Evolutionary conservation across 1,140 invertebrate genomes (phyloP).

Genomic region (Atopsyche davidsoni): DNA sequence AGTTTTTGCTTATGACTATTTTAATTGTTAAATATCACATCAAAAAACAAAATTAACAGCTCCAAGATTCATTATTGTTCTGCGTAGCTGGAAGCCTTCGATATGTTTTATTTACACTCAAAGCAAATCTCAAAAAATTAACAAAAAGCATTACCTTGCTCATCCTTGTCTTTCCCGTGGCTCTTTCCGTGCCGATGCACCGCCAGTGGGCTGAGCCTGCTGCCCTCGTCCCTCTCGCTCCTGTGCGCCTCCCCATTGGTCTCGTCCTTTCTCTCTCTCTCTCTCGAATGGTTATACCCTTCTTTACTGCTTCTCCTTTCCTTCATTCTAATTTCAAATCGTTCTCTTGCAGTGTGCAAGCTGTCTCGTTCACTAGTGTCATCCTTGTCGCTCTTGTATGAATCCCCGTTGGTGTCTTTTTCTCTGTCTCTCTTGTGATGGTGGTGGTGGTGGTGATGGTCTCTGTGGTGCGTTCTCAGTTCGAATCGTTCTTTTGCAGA

Average conservation of each 20-base stretch:
- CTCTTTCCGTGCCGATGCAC: conserved; percentile 12
- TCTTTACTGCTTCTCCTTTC: conserved; percentile 14
- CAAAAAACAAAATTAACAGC: too few species aligned
- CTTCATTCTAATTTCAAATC: conserved; percentile 13
- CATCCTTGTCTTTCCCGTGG: conserved; percentile 26
- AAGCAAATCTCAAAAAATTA: background rate
- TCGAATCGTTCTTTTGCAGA: conserved; percentile 14
- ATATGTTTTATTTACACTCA: background rate
- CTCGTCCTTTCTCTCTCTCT: background rate
- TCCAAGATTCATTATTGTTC: too few species aligned
- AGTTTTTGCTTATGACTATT: too few species aligned
- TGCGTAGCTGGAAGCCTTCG: background rate
- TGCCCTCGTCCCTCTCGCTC: conserved; percentile 16
- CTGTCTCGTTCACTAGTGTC: conserved; percentile 19
- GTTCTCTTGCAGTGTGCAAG: conserved; percentile 9
- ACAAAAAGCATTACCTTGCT: conserved; percentile 25
- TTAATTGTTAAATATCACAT: too few species aligned
- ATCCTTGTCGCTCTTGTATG: conserved; percentile 16
- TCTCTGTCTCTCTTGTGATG: conserved; percentile 9
- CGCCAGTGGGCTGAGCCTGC: conserved; percentile 11
- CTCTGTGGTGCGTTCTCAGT: conserved; percentile 12
- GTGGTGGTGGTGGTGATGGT: conserved; percentile 21
- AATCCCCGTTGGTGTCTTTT: conserved; percentile 4
- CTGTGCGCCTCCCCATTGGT: conserved; percentile 12
- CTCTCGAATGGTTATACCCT: conserved; percentile 4